A percentile compares a stretch with the other conserved stretches of the same genome.
Evolutionary conservation across 2,113 vertebrate species (phyloP).

Genomic region (Cebidichthys violaceus): DNA sequence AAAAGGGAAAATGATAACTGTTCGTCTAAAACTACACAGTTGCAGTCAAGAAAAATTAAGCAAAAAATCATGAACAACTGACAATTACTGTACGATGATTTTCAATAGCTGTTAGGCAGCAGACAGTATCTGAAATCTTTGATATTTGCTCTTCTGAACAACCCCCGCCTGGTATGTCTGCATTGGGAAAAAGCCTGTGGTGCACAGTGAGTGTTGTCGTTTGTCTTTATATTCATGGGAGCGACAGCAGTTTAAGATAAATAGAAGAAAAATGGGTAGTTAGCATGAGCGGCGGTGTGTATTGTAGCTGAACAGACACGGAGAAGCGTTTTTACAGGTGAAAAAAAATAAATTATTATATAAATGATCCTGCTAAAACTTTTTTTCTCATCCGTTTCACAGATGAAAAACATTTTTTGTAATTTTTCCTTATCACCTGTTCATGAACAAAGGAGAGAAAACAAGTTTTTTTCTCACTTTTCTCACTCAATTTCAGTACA

Average conservation of each 20-base stretch:
- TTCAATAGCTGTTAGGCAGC: conserved; percentile 30
- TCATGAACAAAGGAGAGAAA: not conserved
- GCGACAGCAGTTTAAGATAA: not conserved
- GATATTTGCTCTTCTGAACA: conserved; percentile 40
- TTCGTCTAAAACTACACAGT: conserved; percentile 11
- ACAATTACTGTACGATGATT: conserved; percentile 47
- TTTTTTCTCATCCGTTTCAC: not conserved
- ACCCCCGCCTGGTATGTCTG: not conserved
- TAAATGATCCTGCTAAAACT: not conserved
- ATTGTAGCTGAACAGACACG: not conserved
- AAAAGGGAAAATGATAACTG: not conserved
- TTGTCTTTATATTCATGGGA: conserved; percentile 38
- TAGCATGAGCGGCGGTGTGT: conserved; percentile 21
- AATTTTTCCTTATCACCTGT: not conserved
- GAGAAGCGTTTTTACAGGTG: not conserved
- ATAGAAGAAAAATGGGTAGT: not conserved
- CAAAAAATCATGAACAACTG: conserved; percentile 3
- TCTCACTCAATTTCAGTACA: not conserved
- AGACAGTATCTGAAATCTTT: conserved; percentile 40
- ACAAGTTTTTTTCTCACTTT: not conserved
- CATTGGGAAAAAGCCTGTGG: conserved; percentile 14
- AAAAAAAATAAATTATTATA: not conserved
- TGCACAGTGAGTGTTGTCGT: conserved; percentile 7
- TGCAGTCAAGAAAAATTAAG: conserved; percentile 25
- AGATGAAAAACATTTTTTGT: not conserved